Conservation (phyloP, 2,113 vertebrate species). For the Ictalurus furcatus region DNA sequence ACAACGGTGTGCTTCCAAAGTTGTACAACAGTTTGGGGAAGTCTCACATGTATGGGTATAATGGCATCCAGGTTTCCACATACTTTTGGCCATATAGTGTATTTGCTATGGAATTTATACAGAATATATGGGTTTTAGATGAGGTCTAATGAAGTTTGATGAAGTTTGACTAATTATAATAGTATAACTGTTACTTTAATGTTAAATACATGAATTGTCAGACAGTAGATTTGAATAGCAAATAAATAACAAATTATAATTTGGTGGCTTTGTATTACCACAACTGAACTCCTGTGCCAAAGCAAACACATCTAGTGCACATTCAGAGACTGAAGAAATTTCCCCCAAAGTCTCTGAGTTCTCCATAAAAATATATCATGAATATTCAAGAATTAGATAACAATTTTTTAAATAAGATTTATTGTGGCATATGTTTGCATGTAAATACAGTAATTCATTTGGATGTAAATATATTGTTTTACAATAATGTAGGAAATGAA, state of each 20-base stretch:
- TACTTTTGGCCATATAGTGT: not conserved
- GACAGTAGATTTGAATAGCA: not conserved
- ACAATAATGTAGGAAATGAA: not conserved
- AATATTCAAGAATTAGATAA: conserved; percentile 3
- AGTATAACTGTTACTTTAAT: not conserved
- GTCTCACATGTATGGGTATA: no score
- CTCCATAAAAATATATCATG: not conserved
- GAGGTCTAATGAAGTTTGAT: not conserved
- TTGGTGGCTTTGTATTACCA: not conserved
- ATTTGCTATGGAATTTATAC: not conserved
- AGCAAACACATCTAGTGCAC: not conserved
- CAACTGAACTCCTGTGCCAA: not conserved
- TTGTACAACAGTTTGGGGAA: no score
- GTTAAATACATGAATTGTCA: not conserved
- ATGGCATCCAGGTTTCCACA: no score
- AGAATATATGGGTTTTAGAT: not conserved
- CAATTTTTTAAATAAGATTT: conserved; percentile 36
- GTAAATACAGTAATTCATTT: conserved; percentile 20
- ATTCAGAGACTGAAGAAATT: not conserved
- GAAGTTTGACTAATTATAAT: not conserved
- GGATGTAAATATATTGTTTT: conserved; percentile 2
- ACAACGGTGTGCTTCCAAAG: no score
- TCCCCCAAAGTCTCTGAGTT: not conserved
- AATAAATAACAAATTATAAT: not conserved
- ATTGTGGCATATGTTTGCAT: conserved; percentile 17